Conservation (phyloP, 2,113 vertebrate species). For the Archilochus colubris region DNA sequence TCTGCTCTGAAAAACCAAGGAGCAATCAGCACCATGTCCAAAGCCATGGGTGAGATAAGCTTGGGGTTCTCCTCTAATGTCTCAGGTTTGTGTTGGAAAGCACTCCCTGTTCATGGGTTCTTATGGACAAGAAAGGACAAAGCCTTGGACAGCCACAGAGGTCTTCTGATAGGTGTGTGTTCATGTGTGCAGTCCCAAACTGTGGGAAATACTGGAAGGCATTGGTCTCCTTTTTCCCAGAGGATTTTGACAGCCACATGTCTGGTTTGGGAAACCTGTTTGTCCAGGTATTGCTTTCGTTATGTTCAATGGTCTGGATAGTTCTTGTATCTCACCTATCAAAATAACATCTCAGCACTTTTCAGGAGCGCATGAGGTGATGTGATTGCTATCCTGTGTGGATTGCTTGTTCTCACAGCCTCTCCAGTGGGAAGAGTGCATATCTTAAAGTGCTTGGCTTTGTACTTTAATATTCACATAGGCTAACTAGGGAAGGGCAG, state of each 20-base stretch:
- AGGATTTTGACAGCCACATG: not conserved
- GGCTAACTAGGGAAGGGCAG: not conserved
- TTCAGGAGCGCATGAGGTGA: not conserved
- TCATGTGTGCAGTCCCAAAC: not conserved
- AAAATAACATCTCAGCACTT: constrained; percentile 10
- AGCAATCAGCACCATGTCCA: rapidly evolving
- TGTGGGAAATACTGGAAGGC: not conserved
- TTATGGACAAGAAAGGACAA: not conserved
- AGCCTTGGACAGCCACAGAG: not conserved
- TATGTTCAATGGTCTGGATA: not conserved
- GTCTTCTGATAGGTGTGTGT: not conserved
- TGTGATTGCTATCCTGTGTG: not conserved
- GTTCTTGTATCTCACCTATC: not conserved
- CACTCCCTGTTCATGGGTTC: rapidly evolving
- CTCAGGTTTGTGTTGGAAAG: not conserved
- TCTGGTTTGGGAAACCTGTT: constrained; percentile 28
- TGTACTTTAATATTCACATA: not conserved
- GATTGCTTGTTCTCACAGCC: constrained; percentile 2
- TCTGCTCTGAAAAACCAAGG: not conserved
- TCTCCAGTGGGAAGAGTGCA: not conserved
- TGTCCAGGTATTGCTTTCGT: not conserved
- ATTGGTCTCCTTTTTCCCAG: not conserved
- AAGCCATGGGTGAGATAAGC: not conserved
- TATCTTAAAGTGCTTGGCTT: not conserved
- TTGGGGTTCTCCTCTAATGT: not conserved